Base-by-base conservation (phyloP, 2,113 vertebrate species). In the Corythaixoides concolor region DNA sequence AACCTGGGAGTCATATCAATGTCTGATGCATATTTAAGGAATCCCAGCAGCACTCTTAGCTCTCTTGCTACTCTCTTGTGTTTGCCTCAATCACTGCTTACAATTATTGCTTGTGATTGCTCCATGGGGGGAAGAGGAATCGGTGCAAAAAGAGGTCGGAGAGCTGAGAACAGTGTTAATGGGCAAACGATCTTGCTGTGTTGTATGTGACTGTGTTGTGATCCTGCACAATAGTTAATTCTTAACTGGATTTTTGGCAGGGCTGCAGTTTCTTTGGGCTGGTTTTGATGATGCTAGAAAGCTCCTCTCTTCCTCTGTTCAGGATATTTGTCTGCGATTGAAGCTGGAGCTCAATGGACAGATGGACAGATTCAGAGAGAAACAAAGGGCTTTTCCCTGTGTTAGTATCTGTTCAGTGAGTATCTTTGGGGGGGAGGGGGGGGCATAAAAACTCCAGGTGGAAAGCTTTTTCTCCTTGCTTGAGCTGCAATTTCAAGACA, bases 1-100 rank as follows among this genome's bases (percentile, higher is more conserved):
- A 83, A 64, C 27, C 45, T 60, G 62, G 52, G 74, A 89, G 33
- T 15, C 1, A 3, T 68, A 88, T 33, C 53, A 12, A 20, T 47
- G 43, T 64, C 74, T 95, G 37, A 69, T 83, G 68, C 90, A 80
- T 70, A 80, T 73, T 82, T 93, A 66, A 80, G 55, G 22, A 74
- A 85, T 76, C 90, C 52, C 59, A 92, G 37, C 24, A 83, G 83
- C 39, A 62, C 37, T 86, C 50, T 19, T 45, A 76, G 26, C 6
- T 85, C 55, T 79, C 41, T 88, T 82, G 19, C 78, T 83, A 11
- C 27, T 56, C 74, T 93, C 74, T 63, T 82, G 17, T 32, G 22
- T 81, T 96, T 96, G 47, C 30, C 32, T 88, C 63, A 77, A 15
- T 67, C 90, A 45, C 55, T 74, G 50, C 50, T 67, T 85, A 79